A percentile compares a stretch with the other conserved stretches of the same genome.
Conservation (phyloP, 2,797 vertebrate genomes). For the Epinephelus awoara region DNA sequence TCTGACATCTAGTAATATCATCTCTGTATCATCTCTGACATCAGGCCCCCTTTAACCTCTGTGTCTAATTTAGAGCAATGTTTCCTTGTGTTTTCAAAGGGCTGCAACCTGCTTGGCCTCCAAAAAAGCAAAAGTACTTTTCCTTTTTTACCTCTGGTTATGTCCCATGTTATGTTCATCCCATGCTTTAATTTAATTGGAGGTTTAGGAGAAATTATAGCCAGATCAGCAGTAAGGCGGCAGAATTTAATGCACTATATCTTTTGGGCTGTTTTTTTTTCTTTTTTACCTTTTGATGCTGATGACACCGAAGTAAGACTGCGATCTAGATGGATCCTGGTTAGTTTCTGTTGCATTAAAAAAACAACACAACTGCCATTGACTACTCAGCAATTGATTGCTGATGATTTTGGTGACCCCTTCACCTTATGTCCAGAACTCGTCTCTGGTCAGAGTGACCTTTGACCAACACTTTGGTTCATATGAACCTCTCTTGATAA, state of each 20-base stretch:
- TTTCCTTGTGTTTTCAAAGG: conserved; percentile 14
- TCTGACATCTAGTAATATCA: neutral
- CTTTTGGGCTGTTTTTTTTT: neutral
- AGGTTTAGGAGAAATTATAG: neutral
- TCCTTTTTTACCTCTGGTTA: conserved; percentile 11
- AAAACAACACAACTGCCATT: neutral
- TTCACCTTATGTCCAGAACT: neutral
- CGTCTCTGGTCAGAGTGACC: neutral
- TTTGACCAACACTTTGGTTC: neutral
- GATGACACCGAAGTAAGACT: too few species aligned
- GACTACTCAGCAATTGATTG: neutral
- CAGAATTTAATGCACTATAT: neutral
- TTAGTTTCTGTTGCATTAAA: neutral
- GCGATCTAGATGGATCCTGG: neutral
- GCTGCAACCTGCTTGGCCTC: neutral
- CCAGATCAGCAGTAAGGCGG: neutral
- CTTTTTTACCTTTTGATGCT: neutral
- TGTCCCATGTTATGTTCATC: neutral
- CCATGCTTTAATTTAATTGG: neutral
- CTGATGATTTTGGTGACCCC: neutral
- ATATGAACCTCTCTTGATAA: neutral
- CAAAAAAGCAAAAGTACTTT: neutral
- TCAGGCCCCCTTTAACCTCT: neutral
- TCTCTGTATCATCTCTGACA: conserved; percentile 4
- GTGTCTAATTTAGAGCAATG: conserved; percentile 11